These are phyloP conservation scores for Myiopsitta monachus DNA, from an alignment of 2,113 vertebrate genomes.

Conservation along the genomic window DNA sequence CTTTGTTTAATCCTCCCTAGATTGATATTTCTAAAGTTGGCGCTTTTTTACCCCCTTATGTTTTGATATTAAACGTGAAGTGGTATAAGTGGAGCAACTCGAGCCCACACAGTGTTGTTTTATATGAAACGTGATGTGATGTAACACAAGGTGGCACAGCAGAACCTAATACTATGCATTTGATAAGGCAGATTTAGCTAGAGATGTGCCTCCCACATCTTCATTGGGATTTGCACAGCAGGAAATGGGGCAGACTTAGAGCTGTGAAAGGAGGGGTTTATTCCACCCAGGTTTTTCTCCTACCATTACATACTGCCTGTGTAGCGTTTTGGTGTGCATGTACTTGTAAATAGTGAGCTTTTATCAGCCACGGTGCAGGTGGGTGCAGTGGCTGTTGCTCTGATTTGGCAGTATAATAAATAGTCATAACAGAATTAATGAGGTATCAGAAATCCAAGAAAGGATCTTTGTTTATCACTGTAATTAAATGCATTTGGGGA, in stretches of 20 bases:
- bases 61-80: constrained; percentile 28
- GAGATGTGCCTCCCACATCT: constrained; percentile 49
- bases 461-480: constrained; percentile 18
- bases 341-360: neutral
- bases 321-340: neutral
- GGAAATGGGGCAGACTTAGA: constrained; percentile 34
- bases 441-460: constrained; percentile 19
- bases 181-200: constrained; percentile 47
- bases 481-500: constrained; percentile 15
- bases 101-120: neutral
- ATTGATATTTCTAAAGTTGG: neutral
- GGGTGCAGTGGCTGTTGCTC: neutral
- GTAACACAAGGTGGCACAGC: constrained; percentile 78
- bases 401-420: constrained; percentile 19
- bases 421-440: constrained; percentile 23
- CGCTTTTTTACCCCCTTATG: neutral
- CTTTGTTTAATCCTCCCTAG: neutral
- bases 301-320: neutral
- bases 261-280: neutral
- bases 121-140: constrained; percentile 45
- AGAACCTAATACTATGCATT: constrained; percentile 48
- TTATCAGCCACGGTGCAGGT: constrained; percentile 1
- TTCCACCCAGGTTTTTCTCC: neutral
- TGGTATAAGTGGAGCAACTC: neutral
- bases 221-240: neutral